phyloP scores from a whole-genome alignment of 2,888 invertebrate genomes.

The Athetis lepigone region DNA sequence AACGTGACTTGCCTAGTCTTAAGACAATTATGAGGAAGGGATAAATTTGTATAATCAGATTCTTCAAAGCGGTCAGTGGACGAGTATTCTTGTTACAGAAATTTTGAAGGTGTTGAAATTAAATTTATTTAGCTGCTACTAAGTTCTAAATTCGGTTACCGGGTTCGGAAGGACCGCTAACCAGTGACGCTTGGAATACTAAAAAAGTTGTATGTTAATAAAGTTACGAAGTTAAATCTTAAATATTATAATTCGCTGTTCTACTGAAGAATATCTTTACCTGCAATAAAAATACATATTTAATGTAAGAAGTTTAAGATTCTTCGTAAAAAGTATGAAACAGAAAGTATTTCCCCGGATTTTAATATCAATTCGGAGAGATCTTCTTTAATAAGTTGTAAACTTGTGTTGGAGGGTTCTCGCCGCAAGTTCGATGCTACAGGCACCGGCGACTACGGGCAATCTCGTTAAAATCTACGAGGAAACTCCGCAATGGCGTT shows the following conservation, averaged over 20 bases:
- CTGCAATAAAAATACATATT: slow-evolving; percentile 65
- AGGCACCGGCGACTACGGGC: slow-evolving; percentile 79
- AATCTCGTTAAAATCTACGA: slow-evolving; percentile 89
- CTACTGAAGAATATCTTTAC: slow-evolving; percentile 51
- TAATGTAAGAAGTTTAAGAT: slow-evolving; percentile 65
- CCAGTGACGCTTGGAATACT: slow-evolving; percentile 26
- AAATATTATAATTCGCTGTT: slow-evolving; percentile 39
- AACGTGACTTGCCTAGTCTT: slow-evolving; percentile 73
- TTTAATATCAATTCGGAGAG: slow-evolving; percentile 81
- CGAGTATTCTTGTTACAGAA: slow-evolving; percentile 62
- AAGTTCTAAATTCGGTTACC: slow-evolving; percentile 30
- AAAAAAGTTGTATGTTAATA: slow-evolving; percentile 29
- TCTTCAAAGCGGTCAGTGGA: slow-evolving; percentile 71
- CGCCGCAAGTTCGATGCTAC: slow-evolving; percentile 80
- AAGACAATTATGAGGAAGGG: slow-evolving; percentile 71
- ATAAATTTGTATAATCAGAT: slow-evolving; percentile 72
- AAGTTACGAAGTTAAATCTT: slow-evolving; percentile 39
- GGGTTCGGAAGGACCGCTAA: slow-evolving; percentile 1
- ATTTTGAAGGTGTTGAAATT: slow-evolving; percentile 48
- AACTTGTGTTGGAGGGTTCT: slow-evolving; percentile 84
- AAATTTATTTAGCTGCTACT: slow-evolving; percentile 38
- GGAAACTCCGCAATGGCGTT: slow-evolving; percentile 79
- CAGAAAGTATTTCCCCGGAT: slow-evolving; percentile 75
- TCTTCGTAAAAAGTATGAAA: slow-evolving; percentile 70
- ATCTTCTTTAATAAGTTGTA: slow-evolving; percentile 87